A percentile compares a stretch with the other conserved stretches of the same genome.
Evolutionary conservation across 2,888 invertebrate species (phyloP).

Genomic region (Aphrophora alni): DNA sequence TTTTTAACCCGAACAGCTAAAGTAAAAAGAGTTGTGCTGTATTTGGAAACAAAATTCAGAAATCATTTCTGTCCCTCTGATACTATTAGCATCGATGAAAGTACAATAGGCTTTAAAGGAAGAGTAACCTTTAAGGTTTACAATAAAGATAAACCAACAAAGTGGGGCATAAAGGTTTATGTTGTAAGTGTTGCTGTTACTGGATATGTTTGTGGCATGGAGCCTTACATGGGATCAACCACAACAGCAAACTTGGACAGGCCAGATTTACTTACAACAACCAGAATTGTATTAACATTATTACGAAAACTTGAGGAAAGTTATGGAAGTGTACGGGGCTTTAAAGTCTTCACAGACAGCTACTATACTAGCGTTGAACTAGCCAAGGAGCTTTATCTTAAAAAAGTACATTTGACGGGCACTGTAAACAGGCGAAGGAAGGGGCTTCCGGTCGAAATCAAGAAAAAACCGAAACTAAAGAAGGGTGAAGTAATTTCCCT

Average conservation of each 20-base stretch:
- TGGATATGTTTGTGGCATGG: constrained; percentile 19
- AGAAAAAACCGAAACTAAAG: constrained; percentile 2
- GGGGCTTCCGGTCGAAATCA: constrained; percentile 20
- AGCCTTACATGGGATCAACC: too few species aligned
- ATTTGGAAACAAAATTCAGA: too few species aligned
- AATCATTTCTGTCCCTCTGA: too few species aligned
- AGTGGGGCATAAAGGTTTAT: background rate
- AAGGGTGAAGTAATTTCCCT: constrained; percentile 12
- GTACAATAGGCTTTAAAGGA: too few species aligned
- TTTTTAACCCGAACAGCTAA: too few species aligned
- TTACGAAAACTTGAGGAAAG: background rate
- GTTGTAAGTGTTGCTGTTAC: background rate
- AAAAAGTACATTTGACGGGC: constrained; percentile 30
- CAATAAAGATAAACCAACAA: too few species aligned
- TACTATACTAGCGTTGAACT: constrained; percentile 28
- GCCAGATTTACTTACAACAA: constrained; percentile 7
- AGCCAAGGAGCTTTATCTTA: constrained; percentile 16
- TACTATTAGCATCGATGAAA: too few species aligned
- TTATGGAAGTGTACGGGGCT: background rate
- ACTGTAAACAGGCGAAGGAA: constrained; percentile 15
- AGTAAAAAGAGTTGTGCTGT: background rate
- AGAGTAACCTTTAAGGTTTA: too few species aligned
- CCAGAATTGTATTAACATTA: background rate
- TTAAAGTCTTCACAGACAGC: constrained; percentile 26
- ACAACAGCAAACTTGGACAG: background rate